These are phyloP conservation scores for Whitmania pigra DNA, from an alignment of 1,140 invertebrate species.

Conservation along the genomic window DNA sequence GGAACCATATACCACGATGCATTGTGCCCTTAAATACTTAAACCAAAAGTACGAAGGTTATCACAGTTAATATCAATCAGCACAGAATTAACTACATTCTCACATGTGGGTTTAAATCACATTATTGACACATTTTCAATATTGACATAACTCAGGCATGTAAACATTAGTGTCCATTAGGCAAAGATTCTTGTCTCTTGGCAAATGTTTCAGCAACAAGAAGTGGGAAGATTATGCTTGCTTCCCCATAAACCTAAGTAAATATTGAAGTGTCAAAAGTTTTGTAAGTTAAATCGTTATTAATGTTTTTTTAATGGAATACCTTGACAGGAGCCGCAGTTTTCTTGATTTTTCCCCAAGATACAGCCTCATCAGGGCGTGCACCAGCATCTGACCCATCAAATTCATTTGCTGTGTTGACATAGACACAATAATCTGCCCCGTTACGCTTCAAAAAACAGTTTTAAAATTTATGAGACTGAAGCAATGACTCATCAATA, in stretches of 20 bases:
- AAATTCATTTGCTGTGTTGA: constrained; percentile 94
- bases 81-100: too few species aligned
- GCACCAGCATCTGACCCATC: constrained; percentile 98
- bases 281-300: neutral
- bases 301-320: neutral
- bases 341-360: constrained; percentile 91
- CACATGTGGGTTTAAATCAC: too few species aligned
- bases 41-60: too few species aligned
- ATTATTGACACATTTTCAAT: too few species aligned
- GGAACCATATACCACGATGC: too few species aligned
- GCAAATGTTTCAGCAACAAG: constrained; percentile 93
- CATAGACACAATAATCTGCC: constrained; percentile 86
- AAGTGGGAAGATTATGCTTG: constrained; percentile 83
- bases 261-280: constrained; percentile 5
- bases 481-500: neutral
- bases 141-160: too few species aligned
- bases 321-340: constrained; percentile 82
- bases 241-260: constrained; percentile 72
- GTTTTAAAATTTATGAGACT: constrained; percentile 12
- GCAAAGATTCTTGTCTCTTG: constrained; percentile 15
- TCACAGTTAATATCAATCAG: too few species aligned
- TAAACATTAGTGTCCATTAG: too few species aligned
- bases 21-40: too few species aligned
- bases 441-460: constrained; percentile 68
- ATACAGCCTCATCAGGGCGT: constrained; percentile 89